Base-by-base conservation (phyloP, 1,140 invertebrate species). In the Pemphigus obesinymphae region DNA sequence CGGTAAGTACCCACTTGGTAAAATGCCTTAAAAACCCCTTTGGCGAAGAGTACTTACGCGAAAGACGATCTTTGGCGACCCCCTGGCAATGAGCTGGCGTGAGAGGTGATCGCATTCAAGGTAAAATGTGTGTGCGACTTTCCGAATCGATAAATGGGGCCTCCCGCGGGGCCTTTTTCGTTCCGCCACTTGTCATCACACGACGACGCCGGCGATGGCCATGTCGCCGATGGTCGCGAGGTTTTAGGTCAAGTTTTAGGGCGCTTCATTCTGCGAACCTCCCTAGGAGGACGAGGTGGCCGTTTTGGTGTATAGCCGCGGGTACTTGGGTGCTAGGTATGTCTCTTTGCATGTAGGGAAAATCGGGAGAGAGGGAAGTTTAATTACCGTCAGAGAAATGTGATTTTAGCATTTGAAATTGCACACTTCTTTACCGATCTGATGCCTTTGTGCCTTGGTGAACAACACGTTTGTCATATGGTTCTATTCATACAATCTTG, bases 1-100 rank as follows among this genome's bases (percentile, higher is more conserved):
- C n/a, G 88, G 87, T 83, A 86, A 88, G n/a, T 88, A 34, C 23
- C 15, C 26, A 10, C 20, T 7, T 53, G 7, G 20, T 3, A 13
- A 45, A 15, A 11, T 26, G 10, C 26, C 1, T 23, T 15, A n/a
- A n/a, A 3, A 26, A 58, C 11, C 53, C 3, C 53, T 58, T 26
- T 1, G 23, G n/a, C 23, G 10, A 55, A 0, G 11, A 3, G 61
- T 29, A 29, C 43, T 5, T 45, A 1, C 43, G 37, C 10, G 37
- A 40, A 10, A 40, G 37, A 40, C 37, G 4, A 3, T 40, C 4
- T 40, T 40, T 40, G 31, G 20, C 34, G 17, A 10, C 63, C 63
- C 63, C 8, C n/a, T n/a, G 63, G 2, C 34, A 66, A 23, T 66
- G 53, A 31, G 13, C 31, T 5, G 1, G 1, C 20, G 45, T 5